A percentile compares a stretch with the other conserved stretches of the same genome.
These are phyloP conservation scores for Micronisus gabar DNA, from an alignment of 2,113 vertebrate genomes.

Conservation along the genomic window DNA sequence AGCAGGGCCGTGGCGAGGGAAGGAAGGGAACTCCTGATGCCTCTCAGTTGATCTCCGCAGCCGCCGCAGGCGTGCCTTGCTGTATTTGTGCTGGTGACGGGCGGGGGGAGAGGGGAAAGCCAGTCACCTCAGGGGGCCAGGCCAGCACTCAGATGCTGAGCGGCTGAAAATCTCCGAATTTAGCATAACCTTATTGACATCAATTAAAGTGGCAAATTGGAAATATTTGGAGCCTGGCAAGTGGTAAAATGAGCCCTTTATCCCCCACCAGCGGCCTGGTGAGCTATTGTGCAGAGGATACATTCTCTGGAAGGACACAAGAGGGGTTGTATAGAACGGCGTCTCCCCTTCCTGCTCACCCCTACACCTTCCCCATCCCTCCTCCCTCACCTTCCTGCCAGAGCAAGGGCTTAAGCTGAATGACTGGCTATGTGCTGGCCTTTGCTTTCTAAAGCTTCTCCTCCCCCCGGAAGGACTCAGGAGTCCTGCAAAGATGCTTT, in stretches of 20 bases:
- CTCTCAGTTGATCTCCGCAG: neutral
- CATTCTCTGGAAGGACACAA: conserved; percentile 15
- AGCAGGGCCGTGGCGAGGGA: neutral
- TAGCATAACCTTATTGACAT: conserved; percentile 81
- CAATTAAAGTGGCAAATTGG: conserved; percentile 77
- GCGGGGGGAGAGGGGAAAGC: neutral
- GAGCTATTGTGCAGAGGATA: conserved; percentile 53
- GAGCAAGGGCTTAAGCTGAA: neutral
- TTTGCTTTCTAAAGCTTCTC: neutral
- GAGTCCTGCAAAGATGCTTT: neutral
- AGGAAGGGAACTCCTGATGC: neutral
- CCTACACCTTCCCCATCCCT: neutral
- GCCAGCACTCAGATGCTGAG: neutral
- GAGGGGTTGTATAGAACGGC: neutral
- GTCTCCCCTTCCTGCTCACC: conserved; percentile 15
- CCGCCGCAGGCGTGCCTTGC: neutral
- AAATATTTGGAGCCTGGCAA: conserved; percentile 71
- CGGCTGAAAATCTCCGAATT: conserved; percentile 71
- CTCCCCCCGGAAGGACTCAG: neutral
- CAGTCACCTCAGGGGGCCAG: conserved; percentile 24
- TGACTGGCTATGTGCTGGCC: neutral
- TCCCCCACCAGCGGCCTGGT: conserved; percentile 40
- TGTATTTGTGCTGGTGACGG: neutral
- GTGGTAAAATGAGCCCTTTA: conserved; percentile 72
- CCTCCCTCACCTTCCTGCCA: neutral